These are phyloP conservation scores for Lagorchestes hirsutus DNA, from an alignment of 2,797 vertebrate species.

Conservation along the genomic window DNA sequence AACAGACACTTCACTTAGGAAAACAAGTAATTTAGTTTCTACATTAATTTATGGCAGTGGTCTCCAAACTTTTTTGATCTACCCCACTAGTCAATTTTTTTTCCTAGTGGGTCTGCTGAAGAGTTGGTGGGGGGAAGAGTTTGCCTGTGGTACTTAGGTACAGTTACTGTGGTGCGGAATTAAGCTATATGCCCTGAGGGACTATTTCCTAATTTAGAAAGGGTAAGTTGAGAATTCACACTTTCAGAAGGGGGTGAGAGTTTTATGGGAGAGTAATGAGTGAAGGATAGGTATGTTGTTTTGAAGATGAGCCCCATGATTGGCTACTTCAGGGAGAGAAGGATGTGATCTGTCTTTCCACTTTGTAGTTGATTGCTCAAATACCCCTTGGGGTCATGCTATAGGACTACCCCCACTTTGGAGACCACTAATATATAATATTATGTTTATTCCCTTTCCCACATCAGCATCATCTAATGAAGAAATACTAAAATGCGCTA, in stretches of 20 bases:
- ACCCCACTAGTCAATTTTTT: not conserved
- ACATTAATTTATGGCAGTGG: slow-evolving; percentile 42
- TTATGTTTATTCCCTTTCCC: not conserved
- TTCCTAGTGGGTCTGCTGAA: not conserved
- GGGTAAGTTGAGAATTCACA: not conserved
- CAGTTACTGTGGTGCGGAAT: not conserved
- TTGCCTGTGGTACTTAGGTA: not conserved
- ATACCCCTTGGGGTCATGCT: not conserved
- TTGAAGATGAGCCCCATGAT: not conserved
- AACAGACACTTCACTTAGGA: slow-evolving; percentile 37
- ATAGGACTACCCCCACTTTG: not conserved
- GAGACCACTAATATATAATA: not conserved
- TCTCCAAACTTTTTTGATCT: slow-evolving; percentile 52
- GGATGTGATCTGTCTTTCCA: not conserved
- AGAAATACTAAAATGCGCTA: not conserved
- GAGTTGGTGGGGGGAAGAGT: not conserved
- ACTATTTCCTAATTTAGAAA: not conserved
- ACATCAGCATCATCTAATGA: not conserved
- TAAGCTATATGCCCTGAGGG: not conserved
- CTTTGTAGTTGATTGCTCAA: not conserved
- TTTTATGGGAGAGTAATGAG: not conserved
- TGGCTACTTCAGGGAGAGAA: not conserved
- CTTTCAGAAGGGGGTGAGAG: not conserved
- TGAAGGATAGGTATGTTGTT: not conserved
- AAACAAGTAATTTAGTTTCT: slow-evolving; percentile 41